Evolutionary conservation across 2,888 invertebrate genomes (phyloP), one percentile per base, ranked within the genome.

Genomic region (Hypselothyrea guttata): DNA sequence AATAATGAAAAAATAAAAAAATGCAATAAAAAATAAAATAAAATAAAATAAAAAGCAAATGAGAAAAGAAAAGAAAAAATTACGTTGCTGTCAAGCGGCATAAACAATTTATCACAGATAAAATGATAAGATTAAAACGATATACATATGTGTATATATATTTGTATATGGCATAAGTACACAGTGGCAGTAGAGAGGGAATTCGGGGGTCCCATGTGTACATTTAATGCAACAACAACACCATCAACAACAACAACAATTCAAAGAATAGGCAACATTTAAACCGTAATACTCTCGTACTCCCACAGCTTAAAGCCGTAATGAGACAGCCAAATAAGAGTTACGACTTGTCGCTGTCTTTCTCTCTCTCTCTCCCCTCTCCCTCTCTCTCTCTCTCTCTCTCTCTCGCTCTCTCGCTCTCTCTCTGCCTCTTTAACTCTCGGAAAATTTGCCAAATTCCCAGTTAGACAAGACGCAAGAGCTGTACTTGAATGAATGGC

Each of bases 21-120:
- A 11, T 33, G 34, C 40, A 38, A 34, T 44, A 34, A 15, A 18
- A 62, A 52, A 30, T 41, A 22, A 8, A 8, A 41, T 2, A 31
- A 31, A 33, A 13, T 5, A 5, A 4, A 4, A 27, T 1, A 9
- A 9, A 34, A 15, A 16, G 30, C 27, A 37, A 38, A 16, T 12
- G 3, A 53, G 37, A 47, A 8, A 28, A 12, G 31, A 15, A 11
- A 11, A 16, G 27, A 22, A 40, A n/a, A 8, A 7, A n/a, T 44
- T 54, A 46, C 28, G 18, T 46, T 47, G 42, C 37, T 38, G 31
- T 37, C 30, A 28, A 51, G 51, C 54, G 49, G 30, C 33, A 68
- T 62, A 58, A 68, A 62, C 51, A 62, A 62, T 68, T 62, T 68
- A 68, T 68, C 62, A 54, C 44, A 68, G 46, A 68, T 68, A 58